Base-by-base conservation (phyloP, 64 coral and sea anemone genomes). In the Stichodactyla mertensii region DNA sequence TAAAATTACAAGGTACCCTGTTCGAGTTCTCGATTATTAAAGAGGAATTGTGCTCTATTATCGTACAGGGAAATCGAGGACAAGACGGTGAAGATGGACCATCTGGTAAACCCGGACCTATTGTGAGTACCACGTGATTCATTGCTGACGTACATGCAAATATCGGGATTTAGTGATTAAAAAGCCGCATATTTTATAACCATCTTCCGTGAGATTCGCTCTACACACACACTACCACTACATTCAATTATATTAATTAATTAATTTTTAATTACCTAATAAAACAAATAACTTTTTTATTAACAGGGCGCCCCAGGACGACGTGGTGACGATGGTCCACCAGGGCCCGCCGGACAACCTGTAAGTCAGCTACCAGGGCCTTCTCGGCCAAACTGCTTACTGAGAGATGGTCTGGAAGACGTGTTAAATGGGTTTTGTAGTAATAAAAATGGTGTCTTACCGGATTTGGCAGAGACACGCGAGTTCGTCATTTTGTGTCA, bases 291-390 rank as follows among this genome's bases (percentile, higher is more conserved):
- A 45, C 1, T 31, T 26, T 74, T 31, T 74, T 85, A 36, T 14
- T 8, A 36, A 16, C 57, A 92, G 90, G 90, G 90, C 51, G 77
- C 90, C 26, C 90, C 85, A 7, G 90, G 90, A 58, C 51, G 81
- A 51, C 85, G 90, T 4, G 90, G 90, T 70, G 90, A 92, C 70
- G 90, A 92, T n/a, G 90, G 90, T 4, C 51, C 53, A n/a, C 90
- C 90, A 0, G 90, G 90, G 51, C 78, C 55, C 16, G 15, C 85
- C 9, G 90, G 90, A 55, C 77, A 81, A 23, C 77, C 77, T 59
- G 90, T 92, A 92, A 87, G 84, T 74, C 31, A 61, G 36, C 36
- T 2, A 45, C 36, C 36, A 45, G 1, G 36, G 36, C 1, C 36
- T 45, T 45, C 36, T 45, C 3, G 36, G 36, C 36, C 36, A 45